A percentile compares a stretch with the other conserved stretches of the same genome.
These are phyloP conservation scores for Mamestra brassicae DNA, from an alignment of 2,888 invertebrate genomes.

Conservation along the genomic window DNA sequence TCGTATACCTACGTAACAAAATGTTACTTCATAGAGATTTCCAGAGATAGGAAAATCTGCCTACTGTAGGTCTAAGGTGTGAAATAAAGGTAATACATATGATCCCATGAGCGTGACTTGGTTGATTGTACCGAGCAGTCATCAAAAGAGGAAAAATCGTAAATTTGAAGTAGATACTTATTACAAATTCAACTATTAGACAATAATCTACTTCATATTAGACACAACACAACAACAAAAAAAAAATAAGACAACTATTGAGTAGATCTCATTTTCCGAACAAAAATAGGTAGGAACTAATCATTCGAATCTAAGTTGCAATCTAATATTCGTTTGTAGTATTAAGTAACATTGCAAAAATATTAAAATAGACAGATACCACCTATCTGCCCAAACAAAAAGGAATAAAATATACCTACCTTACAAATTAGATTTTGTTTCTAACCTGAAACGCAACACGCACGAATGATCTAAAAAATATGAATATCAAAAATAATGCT, in stretches of 20 bases:
- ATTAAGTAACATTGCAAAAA: background rate
- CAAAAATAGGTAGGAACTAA: too few species aligned
- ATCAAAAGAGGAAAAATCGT: background rate
- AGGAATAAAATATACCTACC: too few species aligned
- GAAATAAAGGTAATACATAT: background rate
- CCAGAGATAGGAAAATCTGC: background rate
- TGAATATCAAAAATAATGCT: conserved; percentile 51
- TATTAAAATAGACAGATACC: background rate
- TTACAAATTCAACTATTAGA: too few species aligned
- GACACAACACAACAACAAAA: too few species aligned
- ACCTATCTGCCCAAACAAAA: background rate
- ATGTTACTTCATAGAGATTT: background rate
- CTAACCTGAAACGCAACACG: conserved; percentile 37
- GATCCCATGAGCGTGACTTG: background rate
- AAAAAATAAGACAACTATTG: too few species aligned
- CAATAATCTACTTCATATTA: too few species aligned
- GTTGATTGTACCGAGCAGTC: background rate
- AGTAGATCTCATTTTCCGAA: background rate
- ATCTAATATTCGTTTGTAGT: background rate
- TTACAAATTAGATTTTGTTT: background rate
- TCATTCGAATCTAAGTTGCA: background rate
- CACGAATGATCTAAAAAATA: conserved; percentile 49
- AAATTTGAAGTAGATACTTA: background rate
- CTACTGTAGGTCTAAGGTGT: background rate
- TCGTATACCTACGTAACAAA: background rate